These are phyloP conservation scores for Aphis gossypii DNA, from an alignment of 1,140 invertebrate genomes.

Conservation along the genomic window DNA sequence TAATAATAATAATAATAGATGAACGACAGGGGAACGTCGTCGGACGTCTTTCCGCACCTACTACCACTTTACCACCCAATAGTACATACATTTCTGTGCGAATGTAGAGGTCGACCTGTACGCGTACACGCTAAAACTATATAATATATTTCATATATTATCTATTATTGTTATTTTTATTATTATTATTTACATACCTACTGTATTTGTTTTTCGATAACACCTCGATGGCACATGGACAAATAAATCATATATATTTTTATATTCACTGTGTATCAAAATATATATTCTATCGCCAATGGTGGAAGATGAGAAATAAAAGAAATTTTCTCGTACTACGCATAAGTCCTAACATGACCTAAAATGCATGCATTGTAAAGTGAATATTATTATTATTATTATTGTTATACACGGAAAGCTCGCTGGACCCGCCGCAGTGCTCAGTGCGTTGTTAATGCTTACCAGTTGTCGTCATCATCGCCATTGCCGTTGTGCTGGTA, in stretches of 20 bases:
- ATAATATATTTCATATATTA: not conserved
- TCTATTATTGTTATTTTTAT: slow-evolving; percentile 5
- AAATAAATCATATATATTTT: not conserved
- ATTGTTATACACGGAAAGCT: not conserved
- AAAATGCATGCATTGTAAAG: not conserved
- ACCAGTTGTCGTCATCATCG: not conserved
- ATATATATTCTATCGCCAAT: not conserved
- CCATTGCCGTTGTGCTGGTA: not conserved
- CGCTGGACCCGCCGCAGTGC: not conserved
- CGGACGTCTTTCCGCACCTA: not conserved
- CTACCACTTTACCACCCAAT: not conserved
- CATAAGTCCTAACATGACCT: not conserved
- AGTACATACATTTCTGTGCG: not conserved
- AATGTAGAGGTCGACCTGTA: not conserved
- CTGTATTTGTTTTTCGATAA: not conserved
- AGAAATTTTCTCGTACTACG: not conserved
- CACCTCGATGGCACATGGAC: no score
- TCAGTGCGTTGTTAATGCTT: not conserved
- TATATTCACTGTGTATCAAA: not conserved
- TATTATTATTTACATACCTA: not conserved
- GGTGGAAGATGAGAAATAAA: not conserved
- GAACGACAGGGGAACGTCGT: not conserved
- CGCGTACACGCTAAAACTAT: not conserved
- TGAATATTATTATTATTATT: slow-evolving; percentile 9
- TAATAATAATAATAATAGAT: slow-evolving; percentile 31